Evolutionary conservation across 2,888 invertebrate genomes (phyloP), one percentile per base, ranked within the genome.

Genomic region (Volucella inflata): DNA sequence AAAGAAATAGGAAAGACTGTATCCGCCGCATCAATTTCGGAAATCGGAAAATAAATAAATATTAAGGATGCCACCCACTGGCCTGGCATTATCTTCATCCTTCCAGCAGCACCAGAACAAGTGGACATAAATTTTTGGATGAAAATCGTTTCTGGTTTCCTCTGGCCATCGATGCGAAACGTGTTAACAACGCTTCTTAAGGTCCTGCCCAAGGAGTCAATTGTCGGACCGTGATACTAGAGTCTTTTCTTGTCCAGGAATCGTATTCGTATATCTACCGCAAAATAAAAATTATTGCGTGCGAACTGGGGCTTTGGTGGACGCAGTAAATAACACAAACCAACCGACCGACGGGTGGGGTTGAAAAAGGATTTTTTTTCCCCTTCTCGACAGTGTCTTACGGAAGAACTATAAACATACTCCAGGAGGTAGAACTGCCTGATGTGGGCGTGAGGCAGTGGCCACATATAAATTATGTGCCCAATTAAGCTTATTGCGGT

Each of bases 401-500:
- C 10, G 16, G 11, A 46, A 71, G 65, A 60, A 71, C 57, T 57
- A 59, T 46, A 38, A 67, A 36, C 17, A 30, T 55, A 68, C 8
- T 36, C 36, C 4, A 38, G 8, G 36, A 57, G 30, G 48, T 30
- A 17, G 14, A 38, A 68, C 74, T 21, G 80, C 68, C 74, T 51
- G 57, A 6, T 30, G 30, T 6, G 21, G 71, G 70, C 16, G 42
- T 75, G 46, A 16, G 82, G 82, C 75, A 55, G 55, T 65, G 85
- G 68, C 53, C 79, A 87, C 59, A 90, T 89, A 90, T 90, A 90
- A 90, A 90, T 90, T 90, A 90, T 90, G 89, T 90, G 89, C 90
- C 90, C 90, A 90, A 90, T 90, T 90, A 90, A 89, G 90, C 90
- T 89, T 90, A 90, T 89, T 89, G 89, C 88, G 89, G 89, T 71